These are phyloP conservation scores for Hiodon alosoides DNA, from an alignment of 2,113 vertebrate genomes.

Conservation along the genomic window DNA sequence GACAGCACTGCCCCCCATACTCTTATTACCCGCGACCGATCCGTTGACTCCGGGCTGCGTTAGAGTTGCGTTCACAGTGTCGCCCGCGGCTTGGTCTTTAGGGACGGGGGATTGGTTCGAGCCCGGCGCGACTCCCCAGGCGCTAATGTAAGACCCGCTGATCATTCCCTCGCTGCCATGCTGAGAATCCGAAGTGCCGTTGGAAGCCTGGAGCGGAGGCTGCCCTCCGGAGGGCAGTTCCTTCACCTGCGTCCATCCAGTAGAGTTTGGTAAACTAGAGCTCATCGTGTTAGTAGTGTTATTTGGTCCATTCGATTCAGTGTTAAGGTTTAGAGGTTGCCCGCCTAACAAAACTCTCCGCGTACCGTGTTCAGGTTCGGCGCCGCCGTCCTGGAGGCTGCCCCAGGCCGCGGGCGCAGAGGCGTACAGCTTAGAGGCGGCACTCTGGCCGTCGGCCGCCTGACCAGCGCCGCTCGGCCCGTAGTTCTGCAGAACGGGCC, in stretches of 20 bases:
- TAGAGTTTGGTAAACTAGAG: slow-evolving; percentile 99
- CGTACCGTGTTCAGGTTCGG: slow-evolving; percentile 86
- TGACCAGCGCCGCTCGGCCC: slow-evolving; percentile 67
- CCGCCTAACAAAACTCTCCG: slow-evolving; percentile 85
- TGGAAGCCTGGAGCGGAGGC: slow-evolving; percentile 73
- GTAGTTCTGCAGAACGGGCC: slow-evolving; percentile 77
- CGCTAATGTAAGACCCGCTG: slow-evolving; percentile 77
- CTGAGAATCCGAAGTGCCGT: slow-evolving; percentile 68
- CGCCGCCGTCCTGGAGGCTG: slow-evolving; percentile 73
- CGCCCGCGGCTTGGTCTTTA: slow-evolving; percentile 75
- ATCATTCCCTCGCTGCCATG: slow-evolving; percentile 79
- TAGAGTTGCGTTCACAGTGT: slow-evolving; percentile 98
- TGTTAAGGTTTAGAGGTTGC: slow-evolving; percentile 90
- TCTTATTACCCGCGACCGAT: slow-evolving; percentile 76
- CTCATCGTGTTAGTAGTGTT: slow-evolving; percentile 99
- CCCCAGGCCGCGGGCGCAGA: slow-evolving; percentile 79
- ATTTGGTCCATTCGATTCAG: slow-evolving; percentile 98
- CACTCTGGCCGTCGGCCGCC: slow-evolving; percentile 65
- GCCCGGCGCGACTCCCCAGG: slow-evolving; percentile 74
- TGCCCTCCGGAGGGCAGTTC: slow-evolving; percentile 75
- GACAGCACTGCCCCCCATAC: slow-evolving; percentile 61
- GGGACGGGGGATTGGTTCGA: slow-evolving; percentile 75
- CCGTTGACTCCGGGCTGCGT: slow-evolving; percentile 74
- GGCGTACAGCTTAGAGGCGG: slow-evolving; percentile 74
- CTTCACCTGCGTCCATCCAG: slow-evolving; percentile 78